A percentile compares a stretch with the other conserved stretches of the same genome.
Conservation (phyloP, 2,113 vertebrate species). For the Triplophysa dalaica region DNA sequence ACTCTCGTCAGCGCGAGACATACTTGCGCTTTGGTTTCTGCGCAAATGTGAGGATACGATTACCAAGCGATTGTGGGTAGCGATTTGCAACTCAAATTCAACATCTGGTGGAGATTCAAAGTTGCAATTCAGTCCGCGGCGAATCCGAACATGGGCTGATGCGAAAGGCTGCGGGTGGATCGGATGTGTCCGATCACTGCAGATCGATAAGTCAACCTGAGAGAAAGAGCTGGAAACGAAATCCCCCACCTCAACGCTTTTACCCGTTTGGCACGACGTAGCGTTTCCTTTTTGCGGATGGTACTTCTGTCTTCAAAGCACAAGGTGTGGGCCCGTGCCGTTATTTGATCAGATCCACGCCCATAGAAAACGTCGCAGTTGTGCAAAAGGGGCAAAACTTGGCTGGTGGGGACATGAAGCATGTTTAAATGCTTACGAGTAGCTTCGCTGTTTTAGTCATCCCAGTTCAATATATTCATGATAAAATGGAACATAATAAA, state of each 20-base stretch:
- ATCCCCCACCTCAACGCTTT: neutral
- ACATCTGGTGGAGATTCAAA: neutral
- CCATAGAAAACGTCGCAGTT: neutral
- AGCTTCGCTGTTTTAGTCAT: no score
- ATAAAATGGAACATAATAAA: no score
- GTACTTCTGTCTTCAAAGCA: neutral
- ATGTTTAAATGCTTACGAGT: neutral
- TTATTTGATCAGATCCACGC: slow-evolving; percentile 30
- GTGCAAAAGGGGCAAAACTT: slow-evolving; percentile 20
- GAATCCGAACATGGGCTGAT: neutral
- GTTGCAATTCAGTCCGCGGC: neutral
- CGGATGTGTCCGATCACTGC: neutral
- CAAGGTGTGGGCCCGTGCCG: slow-evolving; percentile 2
- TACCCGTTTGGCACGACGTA: neutral
- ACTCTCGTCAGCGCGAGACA: neutral
- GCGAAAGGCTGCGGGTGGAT: neutral
- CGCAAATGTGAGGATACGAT: neutral
- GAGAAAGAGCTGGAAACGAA: neutral
- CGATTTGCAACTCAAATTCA: slow-evolving; percentile 3
- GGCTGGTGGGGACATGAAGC: neutral
- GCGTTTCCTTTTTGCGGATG: neutral
- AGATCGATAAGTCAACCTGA: slow-evolving; percentile 16
- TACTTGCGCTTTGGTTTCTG: neutral
- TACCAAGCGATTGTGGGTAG: neutral
- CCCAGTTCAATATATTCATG: no score